phyloP scores from a whole-genome alignment of 2,888 invertebrate genomes.

The Apodemia duryi region DNA sequence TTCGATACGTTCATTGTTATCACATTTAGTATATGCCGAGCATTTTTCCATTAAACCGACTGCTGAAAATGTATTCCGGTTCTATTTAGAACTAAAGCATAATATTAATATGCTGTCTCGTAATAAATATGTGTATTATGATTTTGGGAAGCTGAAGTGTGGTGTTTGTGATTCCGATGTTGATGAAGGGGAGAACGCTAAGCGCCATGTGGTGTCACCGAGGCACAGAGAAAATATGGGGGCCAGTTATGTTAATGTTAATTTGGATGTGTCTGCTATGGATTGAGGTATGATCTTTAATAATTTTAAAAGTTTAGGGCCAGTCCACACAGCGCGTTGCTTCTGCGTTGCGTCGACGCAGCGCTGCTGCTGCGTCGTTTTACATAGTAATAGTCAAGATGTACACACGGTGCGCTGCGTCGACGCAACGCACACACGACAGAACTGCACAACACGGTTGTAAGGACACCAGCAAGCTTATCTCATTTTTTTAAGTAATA shows the following conservation, averaged over 20 bases:
- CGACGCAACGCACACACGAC: too few relatives aligned
- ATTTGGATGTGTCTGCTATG: slow-evolving; percentile 51
- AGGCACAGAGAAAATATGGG: slow-evolving; percentile 70
- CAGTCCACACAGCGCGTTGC: too few relatives aligned
- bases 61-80: slow-evolving; percentile 62
- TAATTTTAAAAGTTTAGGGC: too few relatives aligned
- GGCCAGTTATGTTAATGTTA: slow-evolving; percentile 61
- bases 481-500: too few relatives aligned
- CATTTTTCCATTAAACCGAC: slow-evolving; percentile 55
- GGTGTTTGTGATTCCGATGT: slow-evolving; percentile 64
- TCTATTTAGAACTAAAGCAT: slow-evolving; percentile 68
- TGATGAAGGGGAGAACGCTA: slow-evolving; percentile 62
- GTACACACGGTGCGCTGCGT: too few relatives aligned
- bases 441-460: too few relatives aligned
- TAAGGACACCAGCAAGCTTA: too few relatives aligned
- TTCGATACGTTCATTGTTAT: slow-evolving; percentile 57
- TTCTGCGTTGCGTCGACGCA: too few relatives aligned
- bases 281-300: slow-evolving; percentile 50
- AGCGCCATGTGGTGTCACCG: slow-evolving; percentile 61
- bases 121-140: slow-evolving; percentile 64
- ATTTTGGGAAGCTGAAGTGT: slow-evolving; percentile 61
- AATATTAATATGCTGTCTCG: slow-evolving; percentile 64
- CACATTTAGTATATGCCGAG: slow-evolving; percentile 61
- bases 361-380: too few relatives aligned
- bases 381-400: too few relatives aligned